These are phyloP conservation scores for Campoplex nolae DNA, from an alignment of 2,888 invertebrate species.

Conservation along the genomic window DNA sequence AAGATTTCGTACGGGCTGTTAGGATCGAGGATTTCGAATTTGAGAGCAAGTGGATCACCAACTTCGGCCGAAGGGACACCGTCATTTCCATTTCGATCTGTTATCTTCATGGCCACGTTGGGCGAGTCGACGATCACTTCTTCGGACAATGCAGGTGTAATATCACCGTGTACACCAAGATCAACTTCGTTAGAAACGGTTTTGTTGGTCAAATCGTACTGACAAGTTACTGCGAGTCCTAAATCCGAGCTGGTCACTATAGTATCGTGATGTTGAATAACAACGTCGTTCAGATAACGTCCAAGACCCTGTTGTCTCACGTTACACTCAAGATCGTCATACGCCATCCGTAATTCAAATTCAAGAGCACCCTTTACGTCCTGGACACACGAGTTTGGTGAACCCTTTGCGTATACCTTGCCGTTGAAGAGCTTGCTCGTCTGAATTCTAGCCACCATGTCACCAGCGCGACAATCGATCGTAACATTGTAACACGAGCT, in stretches of 20 bases:
- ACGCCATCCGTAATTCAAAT: slow-evolving; percentile 96
- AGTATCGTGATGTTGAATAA: slow-evolving; percentile 97
- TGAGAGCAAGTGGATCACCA: slow-evolving; percentile 95
- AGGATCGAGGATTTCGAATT: slow-evolving; percentile 96
- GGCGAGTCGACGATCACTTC: slow-evolving; percentile 97
- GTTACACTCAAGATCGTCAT: slow-evolving; percentile 96
- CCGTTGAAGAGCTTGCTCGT: slow-evolving; percentile 97
- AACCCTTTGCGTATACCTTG: slow-evolving; percentile 97
- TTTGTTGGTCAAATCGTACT: slow-evolving; percentile 97
- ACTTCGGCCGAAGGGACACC: slow-evolving; percentile 95
- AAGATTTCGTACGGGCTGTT: slow-evolving; percentile 98
- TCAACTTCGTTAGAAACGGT: slow-evolving; percentile 97
- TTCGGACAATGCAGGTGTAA: slow-evolving; percentile 93
- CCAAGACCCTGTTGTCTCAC: slow-evolving; percentile 95
- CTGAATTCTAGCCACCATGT: slow-evolving; percentile 96
- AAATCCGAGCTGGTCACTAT: slow-evolving; percentile 97
- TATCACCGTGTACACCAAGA: slow-evolving; percentile 95
- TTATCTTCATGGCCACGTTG: slow-evolving; percentile 97
- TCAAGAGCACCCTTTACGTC: slow-evolving; percentile 95
- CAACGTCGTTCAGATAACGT: slow-evolving; percentile 95
- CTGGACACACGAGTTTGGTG: slow-evolving; percentile 96
- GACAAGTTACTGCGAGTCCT: slow-evolving; percentile 96
- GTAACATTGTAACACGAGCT: slow-evolving; percentile 97
- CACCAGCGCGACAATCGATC: slow-evolving; percentile 95
- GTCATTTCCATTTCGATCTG: slow-evolving; percentile 93